Evolutionary conservation across 2,888 invertebrate genomes (phyloP), one percentile per base, ranked within the genome.

Genomic region (Teleiodes luculella): DNA sequence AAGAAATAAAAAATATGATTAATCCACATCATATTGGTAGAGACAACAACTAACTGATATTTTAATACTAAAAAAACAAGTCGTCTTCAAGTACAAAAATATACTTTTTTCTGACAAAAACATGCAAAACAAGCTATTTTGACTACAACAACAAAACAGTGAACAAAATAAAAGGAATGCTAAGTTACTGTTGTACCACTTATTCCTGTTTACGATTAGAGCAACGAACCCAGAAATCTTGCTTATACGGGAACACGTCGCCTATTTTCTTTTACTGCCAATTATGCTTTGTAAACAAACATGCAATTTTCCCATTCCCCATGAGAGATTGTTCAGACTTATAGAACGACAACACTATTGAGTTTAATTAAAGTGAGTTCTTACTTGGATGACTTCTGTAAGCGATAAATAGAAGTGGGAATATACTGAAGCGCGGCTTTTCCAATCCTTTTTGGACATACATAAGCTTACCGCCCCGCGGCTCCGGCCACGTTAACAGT

Each of bases 221-320:
- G 28, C 28, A n/a, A 43, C 20, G 43, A 43, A 43, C 43, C 43
- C 28, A 43, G 13, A 2, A 43, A 43, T 43, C 28, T 24, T 46
- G 31, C 31, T 46, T 46, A 46, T 16, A 46, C 10, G 28, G 8
- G n/a, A 16, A 46, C 46, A 46, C 20, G 30, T 6, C 31, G 30
- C 46, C 46, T 16, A 46, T 46, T 46, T 31, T 14, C 16, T 46
- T 46, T 46, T 46, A 46, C 46, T 46, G n/a, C 46, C 46, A 31
- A 46, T 46, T 46, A 31, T 31, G 31, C 30, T 46, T 20, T 46
- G 46, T 31, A 46, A 46, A 46, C 46, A 46, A 31, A 31, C 24
- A 43, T 43, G 43, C 43, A 43, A 43, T 43, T 43, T 43, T 28
- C 43, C 33, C 33, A 33, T 33, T 33, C n/a, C 28, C 24, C 13